phyloP scores from a whole-genome alignment of 2,888 invertebrate genomes.

The Andrena bicolor region DNA sequence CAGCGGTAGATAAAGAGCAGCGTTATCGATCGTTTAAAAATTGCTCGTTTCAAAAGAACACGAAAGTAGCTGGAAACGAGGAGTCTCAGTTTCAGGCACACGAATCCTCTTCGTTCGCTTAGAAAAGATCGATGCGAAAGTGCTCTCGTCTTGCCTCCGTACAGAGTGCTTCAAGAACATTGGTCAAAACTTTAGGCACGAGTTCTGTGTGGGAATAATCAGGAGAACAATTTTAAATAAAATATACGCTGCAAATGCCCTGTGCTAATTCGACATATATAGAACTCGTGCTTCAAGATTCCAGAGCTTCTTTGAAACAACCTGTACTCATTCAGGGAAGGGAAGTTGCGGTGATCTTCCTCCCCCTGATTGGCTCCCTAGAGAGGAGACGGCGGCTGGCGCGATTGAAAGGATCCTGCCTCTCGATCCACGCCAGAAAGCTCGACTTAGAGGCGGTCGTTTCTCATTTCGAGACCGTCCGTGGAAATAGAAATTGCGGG shows the following conservation, averaged over 20 bases:
- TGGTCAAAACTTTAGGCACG: background rate
- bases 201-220: too few relatives aligned
- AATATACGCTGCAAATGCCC: too few relatives aligned
- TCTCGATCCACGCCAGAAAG: constrained; percentile 25
- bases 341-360: constrained; percentile 15
- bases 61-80: background rate
- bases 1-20: constrained; percentile 39
- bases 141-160: background rate
- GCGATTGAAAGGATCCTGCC: constrained; percentile 40
- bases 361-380: constrained; percentile 56
- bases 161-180: background rate
- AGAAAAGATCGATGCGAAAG: too few relatives aligned
- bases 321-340: background rate
- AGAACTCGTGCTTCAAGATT: too few relatives aligned
- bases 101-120: too few relatives aligned
- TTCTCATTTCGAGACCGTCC: constrained; percentile 47
- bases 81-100: background rate
- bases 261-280: too few relatives aligned
- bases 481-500: constrained; percentile 48
- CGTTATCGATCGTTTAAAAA: constrained; percentile 54
- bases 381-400: constrained; percentile 39
- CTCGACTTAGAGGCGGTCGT: constrained; percentile 38
- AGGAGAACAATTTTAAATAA: too few relatives aligned
- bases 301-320: background rate
- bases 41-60: constrained; percentile 32